phyloP scores from a whole-genome alignment of 2,113 vertebrate genomes.

The Tor tambroides region DNA sequence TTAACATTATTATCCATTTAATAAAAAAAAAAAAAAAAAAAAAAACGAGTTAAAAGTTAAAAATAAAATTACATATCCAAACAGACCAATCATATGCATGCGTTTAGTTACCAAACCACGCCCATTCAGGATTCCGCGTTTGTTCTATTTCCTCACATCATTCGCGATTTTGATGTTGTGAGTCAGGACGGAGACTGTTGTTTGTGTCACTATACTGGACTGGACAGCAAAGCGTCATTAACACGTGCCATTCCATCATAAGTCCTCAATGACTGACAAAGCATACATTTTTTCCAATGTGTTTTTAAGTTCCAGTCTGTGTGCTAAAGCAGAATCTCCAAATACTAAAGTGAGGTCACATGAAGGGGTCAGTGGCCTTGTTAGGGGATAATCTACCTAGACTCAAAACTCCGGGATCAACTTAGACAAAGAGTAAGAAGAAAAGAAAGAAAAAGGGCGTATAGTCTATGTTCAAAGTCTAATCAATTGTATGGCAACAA shows the following conservation, averaged over 20 bases:
- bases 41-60: too few relatives aligned
- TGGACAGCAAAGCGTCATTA: background rate
- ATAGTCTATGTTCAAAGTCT: constrained; percentile 32
- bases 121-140: background rate
- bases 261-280: background rate
- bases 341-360: background rate
- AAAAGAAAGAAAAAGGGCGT: background rate
- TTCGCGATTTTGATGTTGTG: background rate
- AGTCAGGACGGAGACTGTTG: background rate
- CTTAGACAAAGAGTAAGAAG: background rate
- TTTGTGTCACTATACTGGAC: constrained; percentile 17
- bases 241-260: background rate
- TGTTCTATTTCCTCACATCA: background rate
- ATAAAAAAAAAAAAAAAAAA: background rate
- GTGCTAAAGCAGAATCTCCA: background rate
- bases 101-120: background rate
- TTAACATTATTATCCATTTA: background rate
- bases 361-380: constrained; percentile 19
- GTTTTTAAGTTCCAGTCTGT: background rate
- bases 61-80: background rate
- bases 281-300: background rate
- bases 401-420: constrained; percentile 11
- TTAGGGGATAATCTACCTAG: constrained; percentile 13
- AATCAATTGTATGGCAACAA: constrained; percentile 13
- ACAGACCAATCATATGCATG: background rate